phyloP scores from a whole-genome alignment of 2,113 vertebrate genomes.

The Hiodon alosoides region DNA sequence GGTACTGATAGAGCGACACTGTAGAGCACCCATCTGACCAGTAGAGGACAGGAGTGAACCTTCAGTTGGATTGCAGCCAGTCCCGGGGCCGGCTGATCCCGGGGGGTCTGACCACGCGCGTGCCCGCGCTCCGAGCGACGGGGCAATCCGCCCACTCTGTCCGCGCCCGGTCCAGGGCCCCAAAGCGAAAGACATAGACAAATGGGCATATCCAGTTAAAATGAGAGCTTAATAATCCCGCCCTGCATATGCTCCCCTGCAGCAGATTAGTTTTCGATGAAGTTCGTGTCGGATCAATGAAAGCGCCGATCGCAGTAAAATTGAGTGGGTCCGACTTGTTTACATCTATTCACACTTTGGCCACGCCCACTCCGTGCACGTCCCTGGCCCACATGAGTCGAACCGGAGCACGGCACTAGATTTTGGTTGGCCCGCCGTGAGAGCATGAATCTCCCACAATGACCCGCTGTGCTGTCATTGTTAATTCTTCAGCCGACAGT shows the following conservation, averaged over 20 bases:
- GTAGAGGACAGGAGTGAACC: constrained; percentile 61
- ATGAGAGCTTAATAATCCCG: not conserved
- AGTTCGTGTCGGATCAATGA: not conserved
- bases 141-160: too few species aligned
- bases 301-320: too few species aligned
- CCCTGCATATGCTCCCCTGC: not conserved
- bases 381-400: not conserved
- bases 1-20: constrained; percentile 26
- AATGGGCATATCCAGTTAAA: not conserved
- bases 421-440: too few species aligned
- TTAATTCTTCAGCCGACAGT: too few species aligned
- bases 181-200: not conserved
- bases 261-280: not conserved
- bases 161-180: not conserved
- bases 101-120: not conserved
- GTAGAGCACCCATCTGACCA: constrained; percentile 41
- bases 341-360: not conserved
- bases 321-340: too few species aligned
- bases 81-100: not conserved
- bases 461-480: too few species aligned
- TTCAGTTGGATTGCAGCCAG: not conserved
- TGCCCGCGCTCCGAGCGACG: not conserved
- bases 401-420: too few species aligned
- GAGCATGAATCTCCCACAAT: too few species aligned
- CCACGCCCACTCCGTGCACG: not conserved